Percentiles rank a stretch among this genome's conserved stretches.
These are phyloP conservation scores for Diadema setosum DNA, from an alignment of 35 echinoderm and acorn worm genomes.

Conservation along the genomic window DNA sequence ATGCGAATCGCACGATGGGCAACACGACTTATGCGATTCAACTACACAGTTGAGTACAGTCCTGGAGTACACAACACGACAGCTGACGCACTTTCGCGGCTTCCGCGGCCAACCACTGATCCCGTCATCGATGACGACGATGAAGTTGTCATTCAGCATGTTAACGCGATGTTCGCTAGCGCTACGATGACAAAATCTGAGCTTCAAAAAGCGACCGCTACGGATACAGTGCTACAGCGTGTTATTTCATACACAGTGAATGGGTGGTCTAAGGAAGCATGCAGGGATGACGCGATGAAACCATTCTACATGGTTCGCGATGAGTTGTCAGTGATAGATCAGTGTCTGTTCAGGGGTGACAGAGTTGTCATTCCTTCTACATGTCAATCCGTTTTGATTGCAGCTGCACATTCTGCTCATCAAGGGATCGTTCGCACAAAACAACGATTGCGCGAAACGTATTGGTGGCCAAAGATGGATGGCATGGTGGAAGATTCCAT, in stretches of 20 bases:
- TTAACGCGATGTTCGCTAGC: neutral
- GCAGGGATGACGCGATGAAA: neutral
- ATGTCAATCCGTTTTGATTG: neutral
- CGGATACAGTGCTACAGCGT: constrained; percentile 19
- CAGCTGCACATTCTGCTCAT: constrained; percentile 43
- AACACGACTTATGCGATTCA: constrained; percentile 15
- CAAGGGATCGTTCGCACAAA: constrained; percentile 63
- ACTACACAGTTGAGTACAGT: constrained; percentile 34
- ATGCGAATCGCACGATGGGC: constrained; percentile 58
- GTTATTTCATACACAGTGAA: constrained; percentile 14
- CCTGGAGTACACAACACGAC: constrained; percentile 5
- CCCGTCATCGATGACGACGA: constrained; percentile 9
- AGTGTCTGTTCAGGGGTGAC: constrained; percentile 8
- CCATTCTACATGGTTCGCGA: constrained; percentile 20
- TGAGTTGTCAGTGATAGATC: constrained; percentile 28
- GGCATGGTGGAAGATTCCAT: constrained; percentile 11
- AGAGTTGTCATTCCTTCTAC: constrained; percentile 21
- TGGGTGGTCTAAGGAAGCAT: constrained; percentile 43
- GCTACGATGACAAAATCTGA: neutral
- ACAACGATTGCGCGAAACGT: constrained; percentile 34
- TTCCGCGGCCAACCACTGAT: neutral
- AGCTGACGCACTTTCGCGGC: constrained; percentile 32
- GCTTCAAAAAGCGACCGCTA: constrained; percentile 8
- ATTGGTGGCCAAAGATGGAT: constrained; percentile 75
- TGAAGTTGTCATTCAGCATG: constrained; percentile 15